phyloP scores from a whole-genome alignment of 2,888 invertebrate genomes.

The Tolmerus cingulatus region DNA sequence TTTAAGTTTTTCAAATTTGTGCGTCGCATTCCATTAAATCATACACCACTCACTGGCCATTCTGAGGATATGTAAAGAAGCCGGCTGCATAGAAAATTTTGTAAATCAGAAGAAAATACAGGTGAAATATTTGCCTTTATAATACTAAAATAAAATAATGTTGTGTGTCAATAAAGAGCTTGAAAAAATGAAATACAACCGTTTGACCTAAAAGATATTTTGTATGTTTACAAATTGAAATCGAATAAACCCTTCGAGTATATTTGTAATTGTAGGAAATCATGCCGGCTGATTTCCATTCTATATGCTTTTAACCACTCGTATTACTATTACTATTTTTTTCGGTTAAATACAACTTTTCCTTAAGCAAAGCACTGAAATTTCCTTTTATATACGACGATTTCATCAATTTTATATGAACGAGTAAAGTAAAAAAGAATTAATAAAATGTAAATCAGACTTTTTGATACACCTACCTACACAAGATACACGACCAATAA shows the following conservation, averaged over 20 bases:
- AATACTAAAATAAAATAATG: neutral
- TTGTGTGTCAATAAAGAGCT: neutral
- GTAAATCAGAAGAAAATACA: neutral
- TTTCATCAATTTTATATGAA: constrained; percentile 47
- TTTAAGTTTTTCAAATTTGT: neutral
- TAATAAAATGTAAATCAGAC: constrained; percentile 37
- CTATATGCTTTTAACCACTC: neutral
- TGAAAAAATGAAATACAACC: neutral
- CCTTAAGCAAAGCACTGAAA: constrained; percentile 28
- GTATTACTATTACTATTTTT: neutral
- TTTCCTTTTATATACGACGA: constrained; percentile 18
- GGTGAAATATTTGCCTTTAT: neutral
- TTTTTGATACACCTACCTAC: constrained; percentile 49
- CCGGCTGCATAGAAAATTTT: neutral
- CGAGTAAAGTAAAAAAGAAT: constrained; percentile 33
- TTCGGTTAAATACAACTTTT: constrained; percentile 1
- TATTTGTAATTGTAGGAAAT: neutral
- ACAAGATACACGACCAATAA: constrained; percentile 43
- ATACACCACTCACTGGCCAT: neutral
- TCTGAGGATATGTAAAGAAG: neutral
- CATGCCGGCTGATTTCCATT: neutral
- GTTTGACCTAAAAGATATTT: neutral
- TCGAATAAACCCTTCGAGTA: neutral
- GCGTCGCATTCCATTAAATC: neutral
- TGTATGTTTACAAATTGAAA: neutral